Conservation (phyloP, 2,888 invertebrate species). For the Mylabris sibirica region DNA sequence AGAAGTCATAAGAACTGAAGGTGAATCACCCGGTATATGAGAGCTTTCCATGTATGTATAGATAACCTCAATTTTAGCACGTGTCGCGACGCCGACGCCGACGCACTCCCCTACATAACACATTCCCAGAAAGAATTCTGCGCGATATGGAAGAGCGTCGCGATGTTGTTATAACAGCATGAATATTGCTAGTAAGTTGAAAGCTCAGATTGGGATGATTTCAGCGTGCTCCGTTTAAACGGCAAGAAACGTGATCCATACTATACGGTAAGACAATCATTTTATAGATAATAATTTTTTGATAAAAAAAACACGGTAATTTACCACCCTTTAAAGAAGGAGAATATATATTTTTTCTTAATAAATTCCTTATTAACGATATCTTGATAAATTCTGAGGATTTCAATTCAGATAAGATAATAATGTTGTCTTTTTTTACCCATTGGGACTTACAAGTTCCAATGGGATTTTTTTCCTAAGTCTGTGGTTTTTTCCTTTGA, state of each 20-base stretch:
- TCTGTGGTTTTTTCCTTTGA: background rate
- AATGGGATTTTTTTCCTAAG: background rate
- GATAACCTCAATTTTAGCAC: conserved; percentile 36
- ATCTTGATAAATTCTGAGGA: background rate
- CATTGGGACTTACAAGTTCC: too few relatives aligned
- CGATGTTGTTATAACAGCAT: conserved; percentile 24
- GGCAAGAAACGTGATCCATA: background rate
- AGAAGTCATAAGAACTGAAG: too few relatives aligned
- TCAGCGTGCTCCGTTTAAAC: background rate
- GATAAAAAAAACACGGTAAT: too few relatives aligned
- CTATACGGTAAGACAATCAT: background rate
- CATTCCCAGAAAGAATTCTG: conserved; percentile 11
- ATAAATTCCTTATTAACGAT: background rate
- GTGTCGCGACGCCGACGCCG: conserved; percentile 40
- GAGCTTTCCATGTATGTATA: background rate
- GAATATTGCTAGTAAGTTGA: conserved; percentile 25
- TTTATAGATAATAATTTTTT: background rate
- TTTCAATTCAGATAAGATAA: background rate
- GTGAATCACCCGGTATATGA: too few relatives aligned
- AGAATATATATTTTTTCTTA: too few relatives aligned
- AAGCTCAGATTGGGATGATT: conserved; percentile 9
- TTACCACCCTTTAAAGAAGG: too few relatives aligned
- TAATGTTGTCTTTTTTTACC: background rate
- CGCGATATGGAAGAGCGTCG: conserved; percentile 25
- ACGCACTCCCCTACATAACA: conserved; percentile 28